Base-by-base conservation (phyloP, 2,797 vertebrate genomes). In the Enteromius mattozi region DNA sequence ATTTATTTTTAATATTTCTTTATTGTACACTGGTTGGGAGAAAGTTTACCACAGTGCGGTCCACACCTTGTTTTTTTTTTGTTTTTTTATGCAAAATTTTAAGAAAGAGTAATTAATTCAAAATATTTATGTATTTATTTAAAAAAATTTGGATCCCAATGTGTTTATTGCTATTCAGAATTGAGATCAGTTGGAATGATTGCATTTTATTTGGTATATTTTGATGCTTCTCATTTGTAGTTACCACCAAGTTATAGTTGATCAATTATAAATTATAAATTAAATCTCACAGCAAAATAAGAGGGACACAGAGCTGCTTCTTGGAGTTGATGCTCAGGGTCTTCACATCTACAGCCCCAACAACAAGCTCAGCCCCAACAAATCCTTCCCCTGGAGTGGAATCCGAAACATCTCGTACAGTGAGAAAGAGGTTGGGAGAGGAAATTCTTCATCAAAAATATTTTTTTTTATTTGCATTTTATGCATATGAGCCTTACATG, bases 351-450 rank as follows among this genome's bases (percentile, higher is more conserved):
- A 97, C 93, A 97, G 92, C 92, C 96, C 96, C 88, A 96, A 95
- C 92, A 97, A 96, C 89, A 97, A 96, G 86, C 96, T 98, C 68
- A 96, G 94, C 91, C 96, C 96, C 1, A 97, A 95, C 90, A 97
- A 97, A 88, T 98, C 97, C 0, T 97, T 98, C 83, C 96, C 97
- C 24, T 97, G 97, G 97, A 97, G 96, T 19, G 96, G 95, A 83
- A 98, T 97, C 89, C 95, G 95, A 81, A 97, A 97, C 91, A 97
- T 98, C 89, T 97, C 96, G 47, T 97, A 97, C 90, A 97, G 96
- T 42, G 97, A 98, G 87, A 98, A 98, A 90, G 97, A 98, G 96
- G 97, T 97, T 90, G 85, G 89, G 66, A 33, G 16, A 21, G 27
- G 4, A 37, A 21, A 54, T 24, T 51, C 27, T 35, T 35, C 1